A percentile compares a stretch with the other conserved stretches of the same genome.
These are phyloP conservation scores for Anguilla rostrata DNA, from an alignment of 2,113 vertebrate species.

Conservation along the genomic window DNA sequence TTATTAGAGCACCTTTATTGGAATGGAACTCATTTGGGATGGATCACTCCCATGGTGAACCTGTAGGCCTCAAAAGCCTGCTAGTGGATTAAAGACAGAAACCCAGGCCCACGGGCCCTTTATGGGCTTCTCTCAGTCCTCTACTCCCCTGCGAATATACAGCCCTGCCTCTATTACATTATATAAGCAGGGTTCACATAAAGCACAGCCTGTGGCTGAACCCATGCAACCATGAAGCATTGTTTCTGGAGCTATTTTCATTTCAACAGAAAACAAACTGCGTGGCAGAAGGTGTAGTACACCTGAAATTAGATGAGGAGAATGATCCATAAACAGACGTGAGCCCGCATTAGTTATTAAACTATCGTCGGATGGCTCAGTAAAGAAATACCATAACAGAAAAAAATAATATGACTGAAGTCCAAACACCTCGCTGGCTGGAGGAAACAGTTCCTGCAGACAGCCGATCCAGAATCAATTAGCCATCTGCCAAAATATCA, in stretches of 20 bases:
- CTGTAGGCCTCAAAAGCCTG: background rate
- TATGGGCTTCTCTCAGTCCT: background rate
- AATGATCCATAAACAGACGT: background rate
- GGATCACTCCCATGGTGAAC: background rate
- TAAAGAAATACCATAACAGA: background rate
- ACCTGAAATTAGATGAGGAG: background rate
- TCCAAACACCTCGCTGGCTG: background rate
- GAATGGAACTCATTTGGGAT: conserved; percentile 14
- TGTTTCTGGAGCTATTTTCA: background rate
- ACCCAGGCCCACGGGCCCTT: background rate
- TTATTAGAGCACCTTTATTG: background rate
- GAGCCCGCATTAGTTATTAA: background rate
- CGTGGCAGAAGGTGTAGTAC: background rate
- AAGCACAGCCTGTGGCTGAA: background rate
- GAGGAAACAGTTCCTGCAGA: background rate
- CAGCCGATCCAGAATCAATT: conserved; percentile 56
- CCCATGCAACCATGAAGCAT: background rate
- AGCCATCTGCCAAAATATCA: conserved; percentile 24
- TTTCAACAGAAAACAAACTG: background rate
- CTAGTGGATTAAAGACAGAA: background rate
- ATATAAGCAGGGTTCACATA: background rate
- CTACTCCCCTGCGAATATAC: background rate
- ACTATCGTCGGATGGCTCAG: background rate
- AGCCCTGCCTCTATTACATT: background rate
- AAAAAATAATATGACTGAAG: background rate